Percentiles rank a stretch among this genome's conserved stretches.
Conservation (phyloP, 2,888 invertebrate genomes). For the Clivina fossor region DNA sequence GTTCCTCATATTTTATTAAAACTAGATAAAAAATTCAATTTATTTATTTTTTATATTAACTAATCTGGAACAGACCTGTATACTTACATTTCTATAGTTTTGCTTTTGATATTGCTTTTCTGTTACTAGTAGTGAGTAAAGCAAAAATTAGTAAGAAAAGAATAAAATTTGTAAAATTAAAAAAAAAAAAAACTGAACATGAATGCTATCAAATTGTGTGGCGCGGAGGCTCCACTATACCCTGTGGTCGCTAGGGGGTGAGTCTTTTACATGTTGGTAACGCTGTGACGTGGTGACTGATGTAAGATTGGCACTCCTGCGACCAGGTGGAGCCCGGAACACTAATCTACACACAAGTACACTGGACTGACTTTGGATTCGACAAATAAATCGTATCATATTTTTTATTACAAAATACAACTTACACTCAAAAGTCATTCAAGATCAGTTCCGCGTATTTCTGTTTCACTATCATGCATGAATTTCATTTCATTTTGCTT, state of each 20-base stretch:
- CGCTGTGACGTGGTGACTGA: slow-evolving; percentile 21
- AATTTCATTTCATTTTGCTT: no score
- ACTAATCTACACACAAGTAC: no score
- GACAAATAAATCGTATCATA: not conserved
- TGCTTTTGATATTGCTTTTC: no score
- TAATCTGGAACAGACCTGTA: no score
- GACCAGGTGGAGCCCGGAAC: slow-evolving; percentile 27
- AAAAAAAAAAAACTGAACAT: not conserved
- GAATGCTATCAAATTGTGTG: slow-evolving; percentile 12
- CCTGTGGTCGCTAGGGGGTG: slow-evolving; percentile 32
- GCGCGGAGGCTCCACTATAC: slow-evolving; percentile 34
- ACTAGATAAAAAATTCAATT: no score
- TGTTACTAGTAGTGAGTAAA: no score
- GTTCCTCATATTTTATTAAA: no score
- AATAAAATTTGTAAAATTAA: no score
- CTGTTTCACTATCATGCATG: no score
- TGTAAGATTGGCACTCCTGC: slow-evolving; percentile 23
- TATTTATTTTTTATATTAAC: no score
- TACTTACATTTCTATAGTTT: no score
- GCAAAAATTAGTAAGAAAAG: no score
- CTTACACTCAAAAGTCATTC: not conserved
- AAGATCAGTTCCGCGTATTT: not conserved
- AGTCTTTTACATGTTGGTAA: slow-evolving; percentile 20
- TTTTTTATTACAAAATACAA: not conserved
- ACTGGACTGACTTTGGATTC: not conserved